Evolutionary conservation across 2,113 vertebrate species (phyloP).

Genomic region (Vicugna pacos): DNA sequence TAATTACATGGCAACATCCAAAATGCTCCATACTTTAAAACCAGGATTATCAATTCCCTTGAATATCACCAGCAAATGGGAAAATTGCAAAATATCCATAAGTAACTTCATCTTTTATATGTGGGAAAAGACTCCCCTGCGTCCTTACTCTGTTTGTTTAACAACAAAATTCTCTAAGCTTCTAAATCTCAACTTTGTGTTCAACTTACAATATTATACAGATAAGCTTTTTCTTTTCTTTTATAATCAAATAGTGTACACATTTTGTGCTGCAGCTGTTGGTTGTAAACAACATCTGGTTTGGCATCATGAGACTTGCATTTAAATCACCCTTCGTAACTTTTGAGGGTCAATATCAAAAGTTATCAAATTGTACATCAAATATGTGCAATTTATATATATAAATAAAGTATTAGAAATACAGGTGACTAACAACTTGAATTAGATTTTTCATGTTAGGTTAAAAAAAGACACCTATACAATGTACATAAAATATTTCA

Average conservation of each 20-base stretch:
- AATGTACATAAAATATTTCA: not conserved
- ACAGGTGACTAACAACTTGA: not conserved
- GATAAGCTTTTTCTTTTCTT: not conserved
- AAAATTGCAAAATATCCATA: not conserved
- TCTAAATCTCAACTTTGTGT: not conserved
- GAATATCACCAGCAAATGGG: not conserved
- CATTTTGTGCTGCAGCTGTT: not conserved
- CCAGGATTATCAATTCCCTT: conserved; percentile 2
- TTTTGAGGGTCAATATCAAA: not conserved
- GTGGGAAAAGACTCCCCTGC: not conserved
- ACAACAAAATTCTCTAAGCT: not conserved
- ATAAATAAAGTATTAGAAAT: not conserved
- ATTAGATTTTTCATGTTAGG: not conserved
- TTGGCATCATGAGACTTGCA: conserved; percentile 8
- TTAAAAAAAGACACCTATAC: not conserved
- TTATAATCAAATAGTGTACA: not conserved
- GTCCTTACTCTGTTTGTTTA: not conserved
- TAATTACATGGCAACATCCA: conserved; percentile 30
- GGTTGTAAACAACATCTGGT: not conserved
- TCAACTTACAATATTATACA: not conserved
- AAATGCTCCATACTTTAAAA: not conserved
- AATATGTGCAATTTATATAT: not conserved
- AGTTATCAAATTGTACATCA: not conserved
- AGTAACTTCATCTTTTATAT: not conserved
- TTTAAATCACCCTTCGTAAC: not conserved